Conservation (phyloP, 2,113 vertebrate species). For the Turnix velox region DNA sequence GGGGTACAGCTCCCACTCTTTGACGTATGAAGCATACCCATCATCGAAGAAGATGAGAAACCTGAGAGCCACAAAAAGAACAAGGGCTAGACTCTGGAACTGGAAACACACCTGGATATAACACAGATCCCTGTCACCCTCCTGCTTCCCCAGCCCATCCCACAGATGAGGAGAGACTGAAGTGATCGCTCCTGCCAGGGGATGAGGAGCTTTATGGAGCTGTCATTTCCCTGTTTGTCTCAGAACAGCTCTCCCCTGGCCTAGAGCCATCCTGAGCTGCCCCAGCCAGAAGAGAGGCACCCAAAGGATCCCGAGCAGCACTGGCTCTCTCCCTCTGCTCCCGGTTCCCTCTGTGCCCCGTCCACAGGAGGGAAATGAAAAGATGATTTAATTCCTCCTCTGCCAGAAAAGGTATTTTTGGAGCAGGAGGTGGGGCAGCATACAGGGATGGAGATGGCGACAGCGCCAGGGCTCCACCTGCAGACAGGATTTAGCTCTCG, state of each 20-base stretch:
- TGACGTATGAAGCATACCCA: conserved; percentile 94
- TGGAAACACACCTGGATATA: accelerated
- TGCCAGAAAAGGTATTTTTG: background rate
- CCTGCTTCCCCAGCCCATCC: background rate
- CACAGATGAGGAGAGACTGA: background rate
- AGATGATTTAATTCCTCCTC: background rate
- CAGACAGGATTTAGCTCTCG: background rate
- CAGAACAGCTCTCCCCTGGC: background rate
- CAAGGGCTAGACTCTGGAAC: accelerated
- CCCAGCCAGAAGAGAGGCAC: background rate
- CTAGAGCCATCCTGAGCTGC: background rate
- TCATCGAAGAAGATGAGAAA: conserved; percentile 98
- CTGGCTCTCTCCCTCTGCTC: background rate
- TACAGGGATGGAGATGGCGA: background rate
- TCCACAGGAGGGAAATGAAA: background rate
- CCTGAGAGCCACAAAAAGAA: conserved; percentile 56
- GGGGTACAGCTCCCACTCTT: conserved; percentile 88
- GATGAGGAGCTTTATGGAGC: background rate
- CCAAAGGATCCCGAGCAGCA: background rate
- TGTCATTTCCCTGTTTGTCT: background rate
- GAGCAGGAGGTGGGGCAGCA: background rate
- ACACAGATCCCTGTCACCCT: background rate
- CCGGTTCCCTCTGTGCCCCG: background rate
- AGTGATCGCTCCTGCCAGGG: background rate
- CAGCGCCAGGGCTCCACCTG: background rate